phyloP scores from a whole-genome alignment of 2,113 vertebrate species.

The Mustela nigripes region DNA sequence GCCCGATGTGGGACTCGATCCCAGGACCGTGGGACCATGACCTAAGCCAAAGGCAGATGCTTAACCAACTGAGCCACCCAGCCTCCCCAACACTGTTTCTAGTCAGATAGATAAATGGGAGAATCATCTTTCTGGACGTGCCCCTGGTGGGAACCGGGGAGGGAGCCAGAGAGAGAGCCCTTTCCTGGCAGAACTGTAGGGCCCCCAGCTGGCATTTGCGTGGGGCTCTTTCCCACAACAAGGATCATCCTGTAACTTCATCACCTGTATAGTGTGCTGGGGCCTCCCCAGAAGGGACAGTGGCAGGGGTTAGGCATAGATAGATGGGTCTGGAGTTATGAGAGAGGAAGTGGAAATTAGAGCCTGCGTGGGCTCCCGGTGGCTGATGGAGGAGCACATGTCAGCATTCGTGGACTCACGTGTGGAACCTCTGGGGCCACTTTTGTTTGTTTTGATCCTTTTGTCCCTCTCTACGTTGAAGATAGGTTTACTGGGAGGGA shows the following conservation, averaged over 20 bases:
- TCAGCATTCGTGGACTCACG: background rate
- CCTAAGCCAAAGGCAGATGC: background rate
- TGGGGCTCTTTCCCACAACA: background rate
- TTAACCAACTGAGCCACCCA: background rate
- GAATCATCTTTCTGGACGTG: background rate
- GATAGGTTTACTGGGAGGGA: background rate
- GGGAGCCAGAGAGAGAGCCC: background rate
- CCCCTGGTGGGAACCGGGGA: background rate
- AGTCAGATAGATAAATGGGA: background rate
- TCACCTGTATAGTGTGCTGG: background rate
- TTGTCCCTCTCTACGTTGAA: rapidly evolving
- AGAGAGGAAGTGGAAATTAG: background rate
- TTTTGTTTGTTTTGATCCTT: background rate
- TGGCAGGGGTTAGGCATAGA: background rate
- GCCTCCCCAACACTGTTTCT: background rate
- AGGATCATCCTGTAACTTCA: rapidly evolving
- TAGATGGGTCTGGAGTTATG: background rate
- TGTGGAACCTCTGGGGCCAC: rapidly evolving
- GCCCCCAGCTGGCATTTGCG: rapidly evolving
- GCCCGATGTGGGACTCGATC: background rate
- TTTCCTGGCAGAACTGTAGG: background rate
- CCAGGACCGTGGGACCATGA: background rate
- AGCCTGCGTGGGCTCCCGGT: rapidly evolving
- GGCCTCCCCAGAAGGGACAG: background rate
- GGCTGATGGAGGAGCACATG: background rate